A percentile compares a stretch with the other conserved stretches of the same genome.
phyloP scores from a whole-genome alignment of 2,797 vertebrate species.

The Pipistrellus nathusii region DNA sequence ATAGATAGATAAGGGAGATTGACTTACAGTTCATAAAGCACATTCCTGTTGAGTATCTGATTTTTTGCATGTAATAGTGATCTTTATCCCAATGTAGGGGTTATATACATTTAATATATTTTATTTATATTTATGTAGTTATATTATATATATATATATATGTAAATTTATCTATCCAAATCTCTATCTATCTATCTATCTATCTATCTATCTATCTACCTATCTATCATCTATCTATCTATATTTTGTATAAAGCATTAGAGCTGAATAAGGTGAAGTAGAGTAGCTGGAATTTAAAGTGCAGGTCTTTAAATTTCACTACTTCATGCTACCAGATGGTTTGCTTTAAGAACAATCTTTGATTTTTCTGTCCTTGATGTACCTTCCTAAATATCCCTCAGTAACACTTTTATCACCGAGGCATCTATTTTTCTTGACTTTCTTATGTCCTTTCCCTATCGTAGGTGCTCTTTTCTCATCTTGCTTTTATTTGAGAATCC shows the following conservation, averaged over 20 bases:
- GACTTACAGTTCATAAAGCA: background rate
- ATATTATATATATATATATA: background rate
- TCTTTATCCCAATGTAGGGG: background rate
- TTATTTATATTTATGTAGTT: background rate
- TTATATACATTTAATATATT: background rate
- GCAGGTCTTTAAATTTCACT: background rate
- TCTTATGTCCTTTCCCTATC: background rate
- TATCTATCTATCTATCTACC: no score
- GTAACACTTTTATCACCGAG: background rate
- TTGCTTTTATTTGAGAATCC: background rate
- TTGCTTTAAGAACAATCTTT: background rate
- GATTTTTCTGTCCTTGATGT: background rate
- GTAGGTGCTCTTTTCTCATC: background rate
- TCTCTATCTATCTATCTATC: background rate
- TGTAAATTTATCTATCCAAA: background rate
- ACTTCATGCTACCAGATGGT: background rate
- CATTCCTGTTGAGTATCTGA: background rate
- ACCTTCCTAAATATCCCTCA: background rate
- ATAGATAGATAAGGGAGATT: background rate
- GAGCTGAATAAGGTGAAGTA: background rate
- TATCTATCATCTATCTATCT: background rate
- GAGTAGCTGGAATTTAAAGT: background rate
- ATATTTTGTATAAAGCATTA: background rate
- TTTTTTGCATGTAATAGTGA: background rate
- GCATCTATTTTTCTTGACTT: background rate